phyloP scores from a whole-genome alignment of 2,888 invertebrate genomes.

The Micoletzkya japonica region DNA sequence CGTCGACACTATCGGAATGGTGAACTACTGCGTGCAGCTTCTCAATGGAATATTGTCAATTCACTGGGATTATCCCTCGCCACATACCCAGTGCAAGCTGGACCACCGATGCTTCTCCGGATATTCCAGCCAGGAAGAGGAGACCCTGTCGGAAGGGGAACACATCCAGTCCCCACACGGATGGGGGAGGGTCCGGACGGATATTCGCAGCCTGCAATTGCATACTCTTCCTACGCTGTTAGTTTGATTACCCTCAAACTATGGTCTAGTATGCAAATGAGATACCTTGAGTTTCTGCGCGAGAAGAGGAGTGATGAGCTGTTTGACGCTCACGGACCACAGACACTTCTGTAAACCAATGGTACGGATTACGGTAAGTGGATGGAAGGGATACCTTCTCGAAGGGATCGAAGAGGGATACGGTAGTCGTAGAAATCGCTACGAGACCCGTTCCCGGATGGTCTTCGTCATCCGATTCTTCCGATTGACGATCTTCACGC shows the following conservation, averaged over 20 bases:
- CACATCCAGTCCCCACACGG: slow-evolving; percentile 24
- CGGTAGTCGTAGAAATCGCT: slow-evolving; percentile 10
- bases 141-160: slow-evolving; percentile 12
- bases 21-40: no score
- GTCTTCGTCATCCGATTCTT: slow-evolving; percentile 11
- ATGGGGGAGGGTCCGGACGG: not conserved
- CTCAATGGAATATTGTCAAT: no score
- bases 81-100: slow-evolving; percentile 16
- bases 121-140: slow-evolving; percentile 20
- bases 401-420: slow-evolving; percentile 3
- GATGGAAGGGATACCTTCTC: slow-evolving; percentile 2
- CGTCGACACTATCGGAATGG: no score
- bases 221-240: no score
- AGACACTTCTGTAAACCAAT: not conserved
- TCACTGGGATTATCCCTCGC: no score
- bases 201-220: no score
- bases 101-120: not conserved
- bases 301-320: not conserved
- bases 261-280: no score
- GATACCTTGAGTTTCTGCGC: not conserved
- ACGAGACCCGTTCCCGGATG: not conserved
- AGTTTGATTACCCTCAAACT: no score
- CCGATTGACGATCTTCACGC: not conserved
- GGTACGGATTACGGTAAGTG: no score
- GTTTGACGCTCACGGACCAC: not conserved